Evolutionary conservation across 2,888 invertebrate species (phyloP).

Genomic region (Druceiella hillmani): DNA sequence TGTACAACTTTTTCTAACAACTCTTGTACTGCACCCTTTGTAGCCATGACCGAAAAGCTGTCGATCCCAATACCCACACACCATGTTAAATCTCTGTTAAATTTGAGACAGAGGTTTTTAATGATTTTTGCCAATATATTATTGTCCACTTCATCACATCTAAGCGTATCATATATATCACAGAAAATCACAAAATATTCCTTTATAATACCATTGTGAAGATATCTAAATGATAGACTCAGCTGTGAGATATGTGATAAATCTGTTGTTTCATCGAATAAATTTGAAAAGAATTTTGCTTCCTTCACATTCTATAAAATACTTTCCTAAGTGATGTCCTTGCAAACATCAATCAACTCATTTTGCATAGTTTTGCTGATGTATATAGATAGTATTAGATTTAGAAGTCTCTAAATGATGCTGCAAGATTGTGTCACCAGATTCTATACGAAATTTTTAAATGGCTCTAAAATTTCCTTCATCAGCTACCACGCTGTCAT

Average conservation of each 20-base stretch:
- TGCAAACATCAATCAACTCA: conserved; percentile 25
- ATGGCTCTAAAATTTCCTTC: conserved; percentile 25
- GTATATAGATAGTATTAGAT: conserved; percentile 23
- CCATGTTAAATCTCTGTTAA: conserved; percentile 20
- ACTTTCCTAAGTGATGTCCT: conserved; percentile 21
- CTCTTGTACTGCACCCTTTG: conserved; percentile 27
- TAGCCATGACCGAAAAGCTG: conserved; percentile 27
- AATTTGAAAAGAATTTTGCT: conserved; percentile 22
- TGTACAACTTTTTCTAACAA: conserved; percentile 22
- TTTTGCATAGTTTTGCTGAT: conserved; percentile 26
- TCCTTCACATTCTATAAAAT: conserved; percentile 17
- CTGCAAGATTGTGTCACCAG: conserved; percentile 23
- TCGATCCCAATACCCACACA: conserved; percentile 25
- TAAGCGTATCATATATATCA: conserved; percentile 21
- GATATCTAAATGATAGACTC: conserved; percentile 22
- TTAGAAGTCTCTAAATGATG: conserved; percentile 22
- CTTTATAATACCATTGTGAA: conserved; percentile 13
- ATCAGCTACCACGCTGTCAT: too few relatives aligned
- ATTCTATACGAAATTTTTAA: conserved; percentile 21
- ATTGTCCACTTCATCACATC: conserved; percentile 13
- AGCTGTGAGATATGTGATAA: conserved; percentile 25
- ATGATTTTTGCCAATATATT: conserved; percentile 22
- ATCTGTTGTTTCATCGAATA: conserved; percentile 28
- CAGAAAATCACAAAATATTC: conserved; percentile 26
- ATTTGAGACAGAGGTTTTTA: conserved; percentile 17